Base-by-base conservation (phyloP, 2,888 invertebrate genomes). In the Ornithoptera priamus region DNA sequence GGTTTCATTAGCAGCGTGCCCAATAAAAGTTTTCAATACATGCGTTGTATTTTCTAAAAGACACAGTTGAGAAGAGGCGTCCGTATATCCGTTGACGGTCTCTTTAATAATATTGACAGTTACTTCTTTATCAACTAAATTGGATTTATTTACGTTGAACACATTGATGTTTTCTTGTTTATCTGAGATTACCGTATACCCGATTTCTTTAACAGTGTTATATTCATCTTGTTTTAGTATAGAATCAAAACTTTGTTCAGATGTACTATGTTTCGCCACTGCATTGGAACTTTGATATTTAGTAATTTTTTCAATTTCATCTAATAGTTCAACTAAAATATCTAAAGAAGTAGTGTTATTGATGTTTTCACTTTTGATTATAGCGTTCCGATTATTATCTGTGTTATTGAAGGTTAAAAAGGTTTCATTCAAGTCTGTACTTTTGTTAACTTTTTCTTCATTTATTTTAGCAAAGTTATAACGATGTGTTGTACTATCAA, bases 231-330 rank as follows among this genome's bases (percentile, higher is more conserved):
- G 53, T 53, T 53, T 53, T 18, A n/a, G n/a, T 17, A 53, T 6
- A n/a, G 20, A 1, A 2, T 20, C 20, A 20, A 57, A 57, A 20
- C 8, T 8, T 20, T 20, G 57, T 10, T n/a, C 6, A 57, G 57
- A 57, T n/a, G 8, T 20, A 20, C 62, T n/a, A 2, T 57, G 30
- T 64, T 64, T 50, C 17, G 67, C 58, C 6, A 3, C 39, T 78
- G 58, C 17, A 70, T 66, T 62, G 73, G 66, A 22, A 59, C 39
- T 63, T 70, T 70, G 66, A 63, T 70, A 59, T 62, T 70, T 70
- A 81, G 53, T 83, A 69, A 92, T 90, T 68, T 88, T 90, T 75
- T 88, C 85, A 72, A 92, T 92, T 79, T 92, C 92, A 74, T 88
- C 89, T 63, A 92, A 78, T 62, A 92, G 80, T 18, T 86, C 85